Evolutionary conservation across 2,888 invertebrate genomes (phyloP).

Genomic region (Dryococelus australis): DNA sequence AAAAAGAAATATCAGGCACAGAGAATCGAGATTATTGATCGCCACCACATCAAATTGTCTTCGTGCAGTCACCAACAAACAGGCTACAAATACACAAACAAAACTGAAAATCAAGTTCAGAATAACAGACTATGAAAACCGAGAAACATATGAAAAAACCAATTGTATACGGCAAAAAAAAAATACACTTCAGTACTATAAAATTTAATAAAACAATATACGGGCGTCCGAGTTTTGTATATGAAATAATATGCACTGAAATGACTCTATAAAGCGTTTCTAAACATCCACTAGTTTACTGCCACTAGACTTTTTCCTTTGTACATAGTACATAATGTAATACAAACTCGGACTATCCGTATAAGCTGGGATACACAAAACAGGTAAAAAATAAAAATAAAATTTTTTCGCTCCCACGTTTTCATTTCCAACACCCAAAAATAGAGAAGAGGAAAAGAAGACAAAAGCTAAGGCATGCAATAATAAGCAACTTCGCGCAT

Average conservation of each 20-base stretch:
- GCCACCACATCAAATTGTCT: slow-evolving; percentile 2
- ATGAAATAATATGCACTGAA: neutral
- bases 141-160: neutral
- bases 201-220: neutral
- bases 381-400: neutral
- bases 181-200: neutral
- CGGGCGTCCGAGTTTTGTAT: neutral
- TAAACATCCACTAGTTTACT: no score
- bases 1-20: neutral
- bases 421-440: slow-evolving; percentile 19
- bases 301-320: neutral
- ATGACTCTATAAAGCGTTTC: no score
- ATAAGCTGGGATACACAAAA: neutral
- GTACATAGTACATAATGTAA: neutral
- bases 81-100: neutral
- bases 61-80: neutral
- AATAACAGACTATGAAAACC: neutral
- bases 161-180: neutral
- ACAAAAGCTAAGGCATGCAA: neutral
- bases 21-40: neutral
- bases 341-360: neutral
- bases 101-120: neutral
- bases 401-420: neutral
- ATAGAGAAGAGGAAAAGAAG: neutral
- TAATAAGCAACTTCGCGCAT: neutral